Base-by-base conservation (phyloP, 2,797 vertebrate genomes). In the Tenualosa thibaudeaui region DNA sequence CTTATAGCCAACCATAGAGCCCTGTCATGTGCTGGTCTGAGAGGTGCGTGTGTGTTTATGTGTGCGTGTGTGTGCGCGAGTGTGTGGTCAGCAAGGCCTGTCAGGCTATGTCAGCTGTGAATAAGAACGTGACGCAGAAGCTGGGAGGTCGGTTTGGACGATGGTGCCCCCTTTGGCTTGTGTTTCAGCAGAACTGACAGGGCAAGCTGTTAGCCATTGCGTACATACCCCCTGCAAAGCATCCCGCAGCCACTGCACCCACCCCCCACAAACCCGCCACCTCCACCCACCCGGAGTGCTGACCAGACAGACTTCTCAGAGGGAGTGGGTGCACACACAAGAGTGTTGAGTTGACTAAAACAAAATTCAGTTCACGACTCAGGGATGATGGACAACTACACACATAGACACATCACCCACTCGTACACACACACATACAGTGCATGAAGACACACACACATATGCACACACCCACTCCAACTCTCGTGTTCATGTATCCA, bases 131-230 rank as follows among this genome's bases (percentile, higher is more conserved):
- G 68, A 75, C 26, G 26, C 12, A 26, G 31, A 17, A 31, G 65
- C 37, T 71, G 65, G 26, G 37, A 19, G 68, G 15, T 75, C 31
- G 37, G 15, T 75, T 24, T 71, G 65, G 65, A 40, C 68, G 5
- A 19, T 37, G 15, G 68, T 75, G 68, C 68, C 68, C 68, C 9
- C 37, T 37, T 37, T 17, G 13, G 13, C 68, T 37, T 19, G 37
- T 19, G 68, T 37, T 40, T 75, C 13, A 75, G 68, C 68, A 75
- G 68, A 75, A 75, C 37, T 75, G 68, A 75, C 68, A 75, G 37
- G 37, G 37, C 68, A 43, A 75, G 68, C 68, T 75, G 68, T 75
- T 75, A 19, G 37, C 37, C 68, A 75, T 75, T 75, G 68, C 37
- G 37, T 43, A 37, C 40, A 56, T 51, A 51, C 7, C 5, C 62